Percentiles rank a stretch among this genome's conserved stretches.
Conservation (phyloP, 2,113 vertebrate genomes). For the Stigmatopora argus region DNA sequence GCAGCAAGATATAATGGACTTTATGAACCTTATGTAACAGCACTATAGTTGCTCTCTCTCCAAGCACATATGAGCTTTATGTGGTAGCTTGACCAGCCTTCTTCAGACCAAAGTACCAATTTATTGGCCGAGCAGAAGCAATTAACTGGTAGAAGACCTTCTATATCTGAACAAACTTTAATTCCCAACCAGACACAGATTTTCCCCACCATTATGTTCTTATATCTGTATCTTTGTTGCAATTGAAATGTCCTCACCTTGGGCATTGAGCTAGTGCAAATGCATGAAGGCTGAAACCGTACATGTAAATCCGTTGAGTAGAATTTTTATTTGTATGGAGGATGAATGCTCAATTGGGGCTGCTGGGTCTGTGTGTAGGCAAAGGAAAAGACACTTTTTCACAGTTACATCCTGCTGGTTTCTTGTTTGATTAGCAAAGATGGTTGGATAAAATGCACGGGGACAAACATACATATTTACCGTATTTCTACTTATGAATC, state of each 20-base stretch:
- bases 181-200: constrained; percentile 25
- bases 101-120: constrained; percentile 41
- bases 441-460: constrained; percentile 26
- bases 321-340: constrained; percentile 50
- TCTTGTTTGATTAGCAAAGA: constrained; percentile 47
- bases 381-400: constrained; percentile 40
- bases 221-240: constrained; percentile 21
- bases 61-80: constrained; percentile 50
- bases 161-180: constrained; percentile 39
- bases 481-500: too few species aligned
- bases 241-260: constrained; percentile 44
- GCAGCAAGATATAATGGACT: constrained; percentile 5
- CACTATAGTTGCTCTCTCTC: constrained; percentile 8
- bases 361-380: constrained; percentile 17
- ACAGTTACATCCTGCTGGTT: constrained; percentile 23
- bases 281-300: constrained; percentile 41
- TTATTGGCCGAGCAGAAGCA: constrained; percentile 56
- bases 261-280: constrained; percentile 31
- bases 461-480: constrained; percentile 4
- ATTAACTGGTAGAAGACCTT: constrained; percentile 54
- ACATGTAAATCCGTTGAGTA: constrained; percentile 54
- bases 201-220: constrained; percentile 13
- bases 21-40: constrained; percentile 26
- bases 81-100: constrained; percentile 33
- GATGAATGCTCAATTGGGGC: constrained; percentile 27